A percentile compares a stretch with the other conserved stretches of the same genome.
These are phyloP conservation scores for Pitta sordida DNA, from an alignment of 2,113 vertebrate species.

Conservation along the genomic window DNA sequence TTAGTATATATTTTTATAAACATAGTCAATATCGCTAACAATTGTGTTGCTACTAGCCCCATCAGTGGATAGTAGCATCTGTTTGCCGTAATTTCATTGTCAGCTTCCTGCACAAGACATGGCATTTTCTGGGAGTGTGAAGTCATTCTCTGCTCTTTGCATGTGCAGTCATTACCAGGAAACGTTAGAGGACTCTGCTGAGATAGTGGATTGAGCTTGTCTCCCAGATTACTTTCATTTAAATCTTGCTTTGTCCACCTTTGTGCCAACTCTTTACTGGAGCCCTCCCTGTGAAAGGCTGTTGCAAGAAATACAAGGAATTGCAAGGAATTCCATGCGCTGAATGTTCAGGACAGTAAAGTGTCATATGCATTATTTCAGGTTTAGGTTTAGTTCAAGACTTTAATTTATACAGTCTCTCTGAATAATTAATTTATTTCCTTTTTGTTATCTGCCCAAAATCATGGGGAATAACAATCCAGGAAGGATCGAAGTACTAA, in stretches of 20 bases:
- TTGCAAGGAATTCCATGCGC: not conserved
- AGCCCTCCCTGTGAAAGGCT: not conserved
- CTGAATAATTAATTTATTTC: not conserved
- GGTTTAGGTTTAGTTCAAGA: not conserved
- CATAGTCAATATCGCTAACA: not conserved
- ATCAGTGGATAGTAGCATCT: not conserved
- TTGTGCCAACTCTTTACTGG: not conserved
- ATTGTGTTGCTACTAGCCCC: rapidly evolving
- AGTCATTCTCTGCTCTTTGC: not conserved
- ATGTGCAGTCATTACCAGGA: not conserved
- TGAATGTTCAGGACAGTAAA: not conserved
- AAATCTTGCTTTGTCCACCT: not conserved
- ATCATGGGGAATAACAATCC: not conserved
- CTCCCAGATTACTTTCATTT: not conserved
- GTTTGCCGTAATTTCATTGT: not conserved
- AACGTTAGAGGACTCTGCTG: not conserved
- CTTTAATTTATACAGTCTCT: not conserved
- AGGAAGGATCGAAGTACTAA: not conserved
- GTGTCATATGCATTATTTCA: not conserved
- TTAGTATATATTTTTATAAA: not conserved
- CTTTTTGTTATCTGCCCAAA: not conserved
- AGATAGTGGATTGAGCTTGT: not conserved
- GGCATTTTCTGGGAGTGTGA: not conserved
- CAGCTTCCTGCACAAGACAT: not conserved
- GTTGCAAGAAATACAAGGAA: not conserved